Base-by-base conservation (phyloP, 2,113 vertebrate genomes). In the Gulo gulo region DNA sequence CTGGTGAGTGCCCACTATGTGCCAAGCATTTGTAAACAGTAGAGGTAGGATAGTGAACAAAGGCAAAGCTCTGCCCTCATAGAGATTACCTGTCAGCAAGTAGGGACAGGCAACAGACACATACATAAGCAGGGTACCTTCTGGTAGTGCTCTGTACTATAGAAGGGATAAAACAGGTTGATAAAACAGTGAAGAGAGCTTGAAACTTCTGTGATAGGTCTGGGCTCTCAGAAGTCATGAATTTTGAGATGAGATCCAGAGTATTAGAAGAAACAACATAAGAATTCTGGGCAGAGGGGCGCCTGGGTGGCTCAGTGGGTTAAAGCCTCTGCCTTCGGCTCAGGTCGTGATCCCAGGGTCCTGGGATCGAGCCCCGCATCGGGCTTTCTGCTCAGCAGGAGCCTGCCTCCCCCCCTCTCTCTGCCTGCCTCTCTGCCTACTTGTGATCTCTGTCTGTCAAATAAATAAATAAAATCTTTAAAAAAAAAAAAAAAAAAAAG, bases 31-130 rank as follows among this genome's bases (percentile, higher is more conserved):
- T 80, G 34, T 61, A 7, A 79, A 20, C 29, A 45, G 20, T 42
- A 39, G 20, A 63, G 31, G 31, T 23, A 29, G 21, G 55, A 23
- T 36, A 45, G 67, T 34, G 55, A 15, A 18, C 45, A 45, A 55
- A 9, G 12, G 5, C 11, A 0, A 8, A 12, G 20, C 36, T 24
- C 20, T 14, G 20, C 26, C 15, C 9, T 29, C 42, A 3, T 47
- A 42, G 23, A 26, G 16, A 59, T 50, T n/a, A 13, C 57, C 39
- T 42, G 73, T 57, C 50, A 63, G 18, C 91, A 79, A 89, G 47
- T 24, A 59, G 47, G 24, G 76, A 3, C 0, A 14, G 61, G 15
- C 7, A 15, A 34, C 1, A 31, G 34, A 31, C 18, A 1, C 12
- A 2, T 34, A 45, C 16, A 6, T 42, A 61, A 29, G 39, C 10